These are phyloP conservation scores for Donacobius atricapilla DNA, from an alignment of 2,113 vertebrate species.

Conservation along the genomic window DNA sequence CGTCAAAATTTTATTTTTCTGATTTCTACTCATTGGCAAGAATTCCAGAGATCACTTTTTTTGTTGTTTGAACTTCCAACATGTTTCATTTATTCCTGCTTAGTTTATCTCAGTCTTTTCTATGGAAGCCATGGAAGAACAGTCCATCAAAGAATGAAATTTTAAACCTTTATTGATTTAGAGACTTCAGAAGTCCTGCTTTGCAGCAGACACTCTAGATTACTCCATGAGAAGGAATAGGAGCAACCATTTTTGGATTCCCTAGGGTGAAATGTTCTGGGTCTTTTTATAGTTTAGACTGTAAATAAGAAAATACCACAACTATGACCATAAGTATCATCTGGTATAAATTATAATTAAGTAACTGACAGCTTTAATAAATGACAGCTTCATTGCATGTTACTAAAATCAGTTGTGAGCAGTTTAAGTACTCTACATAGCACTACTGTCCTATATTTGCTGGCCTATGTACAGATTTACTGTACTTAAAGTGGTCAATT, in stretches of 20 bases:
- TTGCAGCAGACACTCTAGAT: not conserved
- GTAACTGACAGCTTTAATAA: conserved; percentile 28
- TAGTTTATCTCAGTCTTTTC: not conserved
- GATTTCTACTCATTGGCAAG: not conserved
- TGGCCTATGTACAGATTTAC: not conserved
- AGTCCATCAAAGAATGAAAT: not conserved
- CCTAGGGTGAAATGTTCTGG: conserved; percentile 14
- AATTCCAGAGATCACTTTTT: not conserved
- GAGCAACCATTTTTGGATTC: not conserved
- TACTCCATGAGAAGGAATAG: not conserved
- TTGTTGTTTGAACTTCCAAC: not conserved
- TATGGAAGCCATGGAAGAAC: not conserved
- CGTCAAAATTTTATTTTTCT: not conserved
- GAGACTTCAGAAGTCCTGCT: not conserved
- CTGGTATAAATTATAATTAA: conserved; percentile 56
- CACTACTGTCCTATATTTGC: not conserved
- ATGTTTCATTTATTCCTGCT: not conserved
- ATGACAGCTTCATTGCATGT: conserved; percentile 10
- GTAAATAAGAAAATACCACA: conserved; percentile 57
- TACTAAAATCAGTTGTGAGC: not conserved
- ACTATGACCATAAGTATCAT: conserved; percentile 45
- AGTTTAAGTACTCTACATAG: not conserved
- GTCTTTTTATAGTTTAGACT: conserved; percentile 13
- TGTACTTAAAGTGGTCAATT: not conserved
- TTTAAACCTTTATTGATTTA: conserved; percentile 14